Evolutionary conservation across 37 sponge, comb jelly and placozoan species (phyloP).

Genomic region (Ianthella basta): DNA sequence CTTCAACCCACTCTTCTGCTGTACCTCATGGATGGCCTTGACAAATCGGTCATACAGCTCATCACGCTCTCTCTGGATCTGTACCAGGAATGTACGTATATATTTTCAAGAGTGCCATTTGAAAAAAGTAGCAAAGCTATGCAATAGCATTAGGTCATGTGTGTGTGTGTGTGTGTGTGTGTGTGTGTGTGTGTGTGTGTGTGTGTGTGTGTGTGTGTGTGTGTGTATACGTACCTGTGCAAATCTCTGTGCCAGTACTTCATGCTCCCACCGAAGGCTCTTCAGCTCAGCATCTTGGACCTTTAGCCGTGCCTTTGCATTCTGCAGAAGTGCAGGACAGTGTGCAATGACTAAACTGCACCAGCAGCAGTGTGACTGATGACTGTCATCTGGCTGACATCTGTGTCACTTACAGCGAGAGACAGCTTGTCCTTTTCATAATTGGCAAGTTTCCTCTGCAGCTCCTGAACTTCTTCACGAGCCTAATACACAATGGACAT

Average conservation of each 20-base stretch:
- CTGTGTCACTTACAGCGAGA: constrained; percentile 60
- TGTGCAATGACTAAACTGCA: too few relatives aligned
- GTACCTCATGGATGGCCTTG: constrained; percentile 97
- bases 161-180: constrained; percentile 12
- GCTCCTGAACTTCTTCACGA: constrained; percentile 89
- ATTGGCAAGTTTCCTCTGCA: constrained; percentile 87
- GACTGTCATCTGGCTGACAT: neutral
- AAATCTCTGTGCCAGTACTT: constrained; percentile 95
- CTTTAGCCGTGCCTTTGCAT: constrained; percentile 94
- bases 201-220: constrained; percentile 23
- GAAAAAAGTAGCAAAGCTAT: neutral
- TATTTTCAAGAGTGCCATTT: neutral
- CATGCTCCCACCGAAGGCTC: constrained; percentile 96
- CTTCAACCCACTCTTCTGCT: constrained; percentile 96
- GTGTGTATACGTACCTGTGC: constrained; percentile 67
- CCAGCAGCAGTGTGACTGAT: neutral
- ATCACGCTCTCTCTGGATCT: constrained; percentile 94
- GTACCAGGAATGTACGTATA: neutral
- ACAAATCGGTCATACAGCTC: constrained; percentile 91
- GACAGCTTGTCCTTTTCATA: constrained; percentile 96
- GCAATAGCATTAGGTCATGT: neutral
- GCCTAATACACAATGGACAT: constrained; percentile 39
- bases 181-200: neutral
- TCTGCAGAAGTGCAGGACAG: constrained; percentile 35
- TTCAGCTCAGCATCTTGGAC: constrained; percentile 93